These are phyloP conservation scores for Erannis defoliaria DNA, from an alignment of 2,888 invertebrate species.

Conservation along the genomic window DNA sequence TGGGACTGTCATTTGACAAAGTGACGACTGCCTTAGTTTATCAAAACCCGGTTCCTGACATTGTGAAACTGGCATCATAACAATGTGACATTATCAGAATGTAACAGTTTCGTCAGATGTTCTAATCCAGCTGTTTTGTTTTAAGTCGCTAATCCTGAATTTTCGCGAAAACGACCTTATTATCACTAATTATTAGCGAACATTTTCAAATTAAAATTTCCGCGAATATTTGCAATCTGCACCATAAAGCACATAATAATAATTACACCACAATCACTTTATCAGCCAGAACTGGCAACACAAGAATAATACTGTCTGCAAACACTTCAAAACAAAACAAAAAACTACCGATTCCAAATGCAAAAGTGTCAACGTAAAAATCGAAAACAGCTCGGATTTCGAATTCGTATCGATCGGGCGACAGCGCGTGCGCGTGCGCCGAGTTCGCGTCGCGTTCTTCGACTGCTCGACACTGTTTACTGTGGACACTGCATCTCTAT, in stretches of 20 bases:
- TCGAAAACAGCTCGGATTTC: conserved; percentile 33
- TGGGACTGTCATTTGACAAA: conserved; percentile 50
- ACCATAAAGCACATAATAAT: conserved; percentile 34
- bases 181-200: too few species aligned
- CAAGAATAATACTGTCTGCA: conserved; percentile 5
- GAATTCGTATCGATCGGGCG: conserved; percentile 39
- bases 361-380: conserved; percentile 22
- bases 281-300: neutral
- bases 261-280: conserved; percentile 42
- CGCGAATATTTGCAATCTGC: conserved; percentile 18
- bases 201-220: neutral
- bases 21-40: conserved; percentile 34
- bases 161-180: too few species aligned
- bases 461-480: conserved; percentile 69
- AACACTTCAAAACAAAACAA: conserved; percentile 27
- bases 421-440: conserved; percentile 74
- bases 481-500: conserved; percentile 51
- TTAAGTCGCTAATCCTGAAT: too few species aligned
- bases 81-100: neutral
- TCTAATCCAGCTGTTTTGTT: too few species aligned
- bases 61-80: neutral
- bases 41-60: conserved; percentile 25
- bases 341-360: conserved; percentile 38
- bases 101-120: neutral
- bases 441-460: conserved; percentile 73